Evolutionary conservation across 2,113 vertebrate genomes (phyloP).

Genomic region (Strix uralensis): DNA sequence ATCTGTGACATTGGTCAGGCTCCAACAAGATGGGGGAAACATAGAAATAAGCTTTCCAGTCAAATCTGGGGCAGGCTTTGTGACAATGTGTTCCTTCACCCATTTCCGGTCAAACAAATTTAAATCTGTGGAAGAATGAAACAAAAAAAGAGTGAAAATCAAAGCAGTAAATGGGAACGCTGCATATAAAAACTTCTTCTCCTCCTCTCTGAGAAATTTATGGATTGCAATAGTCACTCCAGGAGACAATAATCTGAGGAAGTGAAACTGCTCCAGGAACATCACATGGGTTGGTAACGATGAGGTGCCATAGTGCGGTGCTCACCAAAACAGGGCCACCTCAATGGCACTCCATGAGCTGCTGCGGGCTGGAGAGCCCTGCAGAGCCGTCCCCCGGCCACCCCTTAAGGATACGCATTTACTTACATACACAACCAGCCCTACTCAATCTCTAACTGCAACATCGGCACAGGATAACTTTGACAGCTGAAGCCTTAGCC

Average conservation of each 20-base stretch:
- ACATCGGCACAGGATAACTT: background rate
- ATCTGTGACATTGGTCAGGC: background rate
- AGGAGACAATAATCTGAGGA: background rate
- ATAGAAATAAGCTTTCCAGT: background rate
- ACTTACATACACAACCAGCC: too few species aligned
- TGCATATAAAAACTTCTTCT: background rate
- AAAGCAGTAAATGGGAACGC: background rate
- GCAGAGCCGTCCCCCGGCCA: background rate
- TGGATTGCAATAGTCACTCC: background rate
- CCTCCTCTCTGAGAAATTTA: background rate
- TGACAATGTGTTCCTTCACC: background rate
- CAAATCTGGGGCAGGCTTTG: background rate
- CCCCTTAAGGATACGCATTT: too few species aligned
- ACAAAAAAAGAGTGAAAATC: background rate
- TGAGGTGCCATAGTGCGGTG: too few species aligned
- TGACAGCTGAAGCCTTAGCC: background rate
- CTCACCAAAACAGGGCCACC: background rate
- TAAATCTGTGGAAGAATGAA: background rate
- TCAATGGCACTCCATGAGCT: fast-evolving
- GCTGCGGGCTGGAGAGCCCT: background rate
- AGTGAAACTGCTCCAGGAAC: background rate
- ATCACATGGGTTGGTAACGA: background rate
- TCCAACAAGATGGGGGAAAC: background rate
- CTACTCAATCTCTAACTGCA: background rate
- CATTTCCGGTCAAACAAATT: background rate